Evolutionary conservation across 1,140 invertebrate species (phyloP), one percentile per base, ranked within the genome.

Genomic region (Nephotettix cincticeps): DNA sequence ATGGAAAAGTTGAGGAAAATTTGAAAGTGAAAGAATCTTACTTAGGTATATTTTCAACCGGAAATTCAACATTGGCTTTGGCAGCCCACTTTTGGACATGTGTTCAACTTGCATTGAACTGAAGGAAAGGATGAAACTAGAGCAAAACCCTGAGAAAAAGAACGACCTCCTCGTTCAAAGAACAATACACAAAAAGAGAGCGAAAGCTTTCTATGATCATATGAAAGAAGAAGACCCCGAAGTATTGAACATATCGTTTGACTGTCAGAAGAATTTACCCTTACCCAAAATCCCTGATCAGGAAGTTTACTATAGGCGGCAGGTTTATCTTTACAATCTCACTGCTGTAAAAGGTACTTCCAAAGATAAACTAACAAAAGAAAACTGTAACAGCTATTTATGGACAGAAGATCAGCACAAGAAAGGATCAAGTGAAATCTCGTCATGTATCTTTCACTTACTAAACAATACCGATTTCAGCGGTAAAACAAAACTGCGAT

Each of bases 31-130:
- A 61, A 9, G 27, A 28, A 27, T 21, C 17, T 61, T 9, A 17
- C 28, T 61, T 61, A 9, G 17, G 17, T 40, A 9, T 40, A 17
- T 40, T 17, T 9, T 40, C 36, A 61, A 9, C 17, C 4, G 23
- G 3, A 61, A 61, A 1, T 61, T 61, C 28, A 61, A 61, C 56
- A 61, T 25, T 3, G 56, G 56, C 23, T 61, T 9, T 61, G 56
- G 56, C 4, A 61, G 56, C 27, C 56, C 56, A 61, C 3, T 3
- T 25, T 61, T 61, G 56, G 56, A 61, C 27, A 61, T 61, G 56
- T 61, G 56, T 61, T 61, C 56, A 21, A 61, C 23, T 1, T 61
- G 23, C 56, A 25, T 61, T 1, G 56, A 61, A 25, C 56, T 61
- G 3, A 61, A 61, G 27, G 1, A 61, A 61, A 61, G 56, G 27